Evolutionary conservation across 2,797 vertebrate species (phyloP), one percentile per base, ranked within the genome.

Genomic region (Furcifer pardalis): DNA sequence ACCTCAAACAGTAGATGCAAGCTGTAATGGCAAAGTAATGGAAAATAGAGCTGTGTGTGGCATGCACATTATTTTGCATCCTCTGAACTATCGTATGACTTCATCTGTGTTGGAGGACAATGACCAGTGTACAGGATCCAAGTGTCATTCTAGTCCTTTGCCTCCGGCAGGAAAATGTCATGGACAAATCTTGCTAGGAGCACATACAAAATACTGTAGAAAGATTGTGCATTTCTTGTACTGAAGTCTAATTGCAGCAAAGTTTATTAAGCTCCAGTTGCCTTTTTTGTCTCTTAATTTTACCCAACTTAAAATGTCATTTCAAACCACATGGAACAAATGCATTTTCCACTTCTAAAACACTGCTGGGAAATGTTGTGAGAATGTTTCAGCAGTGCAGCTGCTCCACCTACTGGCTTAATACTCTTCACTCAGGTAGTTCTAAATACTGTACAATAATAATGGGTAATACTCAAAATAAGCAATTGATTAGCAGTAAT

Each of bases 391-490:
- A 49, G 66, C 52, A 27, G 92, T 81, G 81, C 87, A 86, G 89
- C 79, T 69, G 62, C 92, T 88, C 94, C 94, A 92, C 84, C 94
- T 94, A 63, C 56, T 88, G 92, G 77, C 27, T 73, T 46, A 49
- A 49, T 19, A 62, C 59, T 79, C 35, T 68, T 37, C 9, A 6
- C 81, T 56, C 52, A 56, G 25, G 23, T 5, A 15, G 44, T 84
- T 62, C 63, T 9, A 3, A 46, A 78, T 23, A 62, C 1, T n/a
- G n/a, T n/a, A n/a, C n/a, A 10, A n/a, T 5, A 37, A 10, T 32
- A 21, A 19, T 1, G 35, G 37, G 0, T 1, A 59, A 30, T 13
- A 56, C 19, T 25, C 23, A 25, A 17, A n/a, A 63, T 49, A 12
- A 77, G 75, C 23, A 60, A 37, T 27, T 40, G 44, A 2, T 37